phyloP scores from a whole-genome alignment of 2,797 vertebrate genomes.

The Sebastes glaucus region DNA sequence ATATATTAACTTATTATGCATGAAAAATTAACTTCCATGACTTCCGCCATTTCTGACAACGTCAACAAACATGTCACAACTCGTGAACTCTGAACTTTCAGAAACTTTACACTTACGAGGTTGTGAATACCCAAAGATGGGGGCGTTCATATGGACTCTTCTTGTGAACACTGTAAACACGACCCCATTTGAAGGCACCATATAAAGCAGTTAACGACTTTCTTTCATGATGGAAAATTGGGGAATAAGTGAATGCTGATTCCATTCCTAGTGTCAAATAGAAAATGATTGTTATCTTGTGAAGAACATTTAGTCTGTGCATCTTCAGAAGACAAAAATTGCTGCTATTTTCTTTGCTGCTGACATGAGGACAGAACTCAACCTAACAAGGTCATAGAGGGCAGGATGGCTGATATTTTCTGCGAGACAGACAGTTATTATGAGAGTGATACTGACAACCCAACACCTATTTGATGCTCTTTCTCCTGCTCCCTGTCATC shows the following conservation, averaged over 20 bases:
- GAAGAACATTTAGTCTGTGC: neutral
- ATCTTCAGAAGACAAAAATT: neutral
- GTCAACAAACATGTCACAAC: too few relatives aligned
- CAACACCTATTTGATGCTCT: neutral
- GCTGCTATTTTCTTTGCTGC: neutral
- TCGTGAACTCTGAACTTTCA: too few relatives aligned
- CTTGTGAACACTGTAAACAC: too few relatives aligned
- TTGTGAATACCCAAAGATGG: too few relatives aligned
- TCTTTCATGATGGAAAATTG: conserved; percentile 18
- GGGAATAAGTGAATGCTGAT: neutral
- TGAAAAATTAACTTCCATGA: too few relatives aligned
- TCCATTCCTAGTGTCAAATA: neutral
- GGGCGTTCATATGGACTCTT: too few relatives aligned
- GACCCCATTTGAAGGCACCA: too few relatives aligned
- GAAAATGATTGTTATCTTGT: conserved; percentile 11
- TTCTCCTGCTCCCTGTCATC: neutral
- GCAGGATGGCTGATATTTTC: neutral
- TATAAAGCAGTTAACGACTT: conserved; percentile 8
- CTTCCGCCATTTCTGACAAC: too few relatives aligned
- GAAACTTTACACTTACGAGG: too few relatives aligned
- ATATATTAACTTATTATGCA: too few relatives aligned
- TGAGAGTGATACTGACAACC: neutral
- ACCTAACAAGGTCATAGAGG: neutral
- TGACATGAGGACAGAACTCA: neutral
- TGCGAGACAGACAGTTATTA: neutral